Conservation (phyloP, 2,888 invertebrate genomes). For the Chrysolina oricalcia region DNA sequence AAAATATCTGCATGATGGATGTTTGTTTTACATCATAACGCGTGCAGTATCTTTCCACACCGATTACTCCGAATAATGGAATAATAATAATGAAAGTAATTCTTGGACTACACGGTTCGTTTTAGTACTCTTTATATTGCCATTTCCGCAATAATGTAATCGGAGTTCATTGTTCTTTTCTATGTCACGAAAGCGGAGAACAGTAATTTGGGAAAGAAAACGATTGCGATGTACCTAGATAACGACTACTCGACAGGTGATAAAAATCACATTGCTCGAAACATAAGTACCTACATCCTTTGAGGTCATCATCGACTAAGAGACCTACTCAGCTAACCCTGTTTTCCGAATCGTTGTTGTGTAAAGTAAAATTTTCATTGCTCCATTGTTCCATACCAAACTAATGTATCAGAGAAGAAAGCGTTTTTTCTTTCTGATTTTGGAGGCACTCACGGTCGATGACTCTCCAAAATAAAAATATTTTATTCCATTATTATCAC, state of each 20-base stretch:
- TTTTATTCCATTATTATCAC: too few relatives aligned
- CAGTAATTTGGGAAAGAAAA: constrained; percentile 16
- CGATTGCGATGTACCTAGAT: background rate
- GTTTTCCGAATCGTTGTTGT: background rate
- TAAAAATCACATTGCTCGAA: background rate
- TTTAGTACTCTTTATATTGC: constrained; percentile 48
- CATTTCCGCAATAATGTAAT: constrained; percentile 49
- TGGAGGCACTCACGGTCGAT: too few relatives aligned
- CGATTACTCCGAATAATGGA: constrained; percentile 46
- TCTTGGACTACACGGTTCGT: constrained; percentile 36
- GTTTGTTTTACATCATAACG: constrained; percentile 33
- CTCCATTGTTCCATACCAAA: too few relatives aligned
- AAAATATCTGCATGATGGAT: constrained; percentile 17
- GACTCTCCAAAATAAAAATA: too few relatives aligned
- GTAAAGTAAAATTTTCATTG: background rate
- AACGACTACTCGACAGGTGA: background rate
- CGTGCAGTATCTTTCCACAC: constrained; percentile 49
- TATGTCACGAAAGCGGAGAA: constrained; percentile 31
- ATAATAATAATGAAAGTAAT: constrained; percentile 35
- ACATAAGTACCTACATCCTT: background rate
- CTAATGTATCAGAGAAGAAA: too few relatives aligned
- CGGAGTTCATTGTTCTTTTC: constrained; percentile 43
- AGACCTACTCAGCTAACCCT: background rate
- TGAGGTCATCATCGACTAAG: background rate
- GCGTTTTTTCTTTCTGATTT: too few relatives aligned